These are phyloP conservation scores for Dasypogon diadema DNA, from an alignment of 2,888 invertebrate genomes.

Conservation along the genomic window DNA sequence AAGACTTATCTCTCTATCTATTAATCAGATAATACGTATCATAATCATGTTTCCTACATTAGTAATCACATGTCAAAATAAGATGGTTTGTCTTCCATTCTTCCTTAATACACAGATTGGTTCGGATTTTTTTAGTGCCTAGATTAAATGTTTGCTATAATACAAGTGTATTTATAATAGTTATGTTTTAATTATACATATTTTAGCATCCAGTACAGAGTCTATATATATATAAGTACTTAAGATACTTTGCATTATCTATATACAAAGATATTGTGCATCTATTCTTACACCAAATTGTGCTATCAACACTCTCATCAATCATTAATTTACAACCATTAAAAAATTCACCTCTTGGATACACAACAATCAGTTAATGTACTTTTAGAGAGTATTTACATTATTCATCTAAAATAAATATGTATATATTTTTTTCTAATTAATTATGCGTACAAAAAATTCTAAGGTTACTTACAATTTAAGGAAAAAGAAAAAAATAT, in stretches of 20 bases:
- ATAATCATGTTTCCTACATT: too few relatives aligned
- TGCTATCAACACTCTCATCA: slow-evolving; percentile 4
- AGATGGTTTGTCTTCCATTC: too few relatives aligned
- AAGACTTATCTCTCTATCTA: too few relatives aligned
- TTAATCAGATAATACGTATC: too few relatives aligned
- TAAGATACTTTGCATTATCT: background rate
- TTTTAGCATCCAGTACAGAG: too few relatives aligned
- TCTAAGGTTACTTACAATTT: slow-evolving; percentile 24
- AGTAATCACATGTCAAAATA: too few relatives aligned
- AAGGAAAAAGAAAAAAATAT: background rate
- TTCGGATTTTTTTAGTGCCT: background rate
- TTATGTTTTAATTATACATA: too few relatives aligned
- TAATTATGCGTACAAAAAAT: slow-evolving; percentile 37
- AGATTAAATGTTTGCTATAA: too few relatives aligned
- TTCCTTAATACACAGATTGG: background rate
- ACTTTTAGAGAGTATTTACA: slow-evolving; percentile 29
- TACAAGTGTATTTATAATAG: too few relatives aligned
- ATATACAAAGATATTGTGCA: slow-evolving; percentile 20
- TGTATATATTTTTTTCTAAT: slow-evolving; percentile 31
- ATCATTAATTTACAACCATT: slow-evolving; percentile 14
- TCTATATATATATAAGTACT: too few relatives aligned
- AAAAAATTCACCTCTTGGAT: slow-evolving; percentile 8
- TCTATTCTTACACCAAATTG: slow-evolving; percentile 11
- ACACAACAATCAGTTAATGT: slow-evolving; percentile 25
- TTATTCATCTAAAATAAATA: slow-evolving; percentile 26